These are phyloP conservation scores for Pseudopleuronectes americanus DNA, from an alignment of 2,797 vertebrate species.

Conservation along the genomic window DNA sequence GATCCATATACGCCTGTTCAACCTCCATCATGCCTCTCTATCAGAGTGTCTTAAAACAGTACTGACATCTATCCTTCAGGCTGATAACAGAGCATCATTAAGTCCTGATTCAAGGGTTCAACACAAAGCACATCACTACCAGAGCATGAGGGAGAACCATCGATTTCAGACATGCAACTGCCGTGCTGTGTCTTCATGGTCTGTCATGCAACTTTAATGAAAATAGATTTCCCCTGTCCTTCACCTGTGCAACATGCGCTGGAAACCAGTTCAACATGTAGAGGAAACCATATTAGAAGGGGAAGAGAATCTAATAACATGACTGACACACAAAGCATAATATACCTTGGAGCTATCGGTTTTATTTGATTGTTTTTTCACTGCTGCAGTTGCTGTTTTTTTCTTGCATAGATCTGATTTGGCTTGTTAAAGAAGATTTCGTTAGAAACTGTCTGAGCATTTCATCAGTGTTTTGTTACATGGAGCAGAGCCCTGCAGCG, in stretches of 20 bases:
- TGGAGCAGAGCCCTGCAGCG: constrained; percentile 8
- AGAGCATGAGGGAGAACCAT: constrained; percentile 41
- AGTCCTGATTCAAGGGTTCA: constrained; percentile 37
- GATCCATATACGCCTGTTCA: constrained; percentile 7
- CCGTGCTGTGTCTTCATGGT: constrained; percentile 48
- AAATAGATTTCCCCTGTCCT: constrained; percentile 72
- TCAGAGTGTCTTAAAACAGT: constrained; percentile 21
- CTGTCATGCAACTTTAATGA: constrained; percentile 75
- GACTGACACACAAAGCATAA: constrained; percentile 6
- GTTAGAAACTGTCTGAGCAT: constrained; percentile 28
- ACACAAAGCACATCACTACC: constrained; percentile 33
- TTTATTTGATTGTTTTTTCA: background rate
- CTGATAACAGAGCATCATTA: constrained; percentile 37
- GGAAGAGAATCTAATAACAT: constrained; percentile 17
- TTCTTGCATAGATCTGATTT: constrained; percentile 7
- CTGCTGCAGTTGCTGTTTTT: background rate
- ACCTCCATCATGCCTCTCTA: background rate
- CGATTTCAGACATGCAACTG: constrained; percentile 51
- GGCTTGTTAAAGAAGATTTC: constrained; percentile 13
- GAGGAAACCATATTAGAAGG: constrained; percentile 39
- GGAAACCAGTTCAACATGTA: constrained; percentile 15
- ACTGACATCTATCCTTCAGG: background rate
- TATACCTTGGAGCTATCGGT: constrained; percentile 23
- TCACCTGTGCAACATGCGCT: constrained; percentile 53
- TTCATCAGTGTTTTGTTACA: constrained; percentile 45